A percentile compares a stretch with the other conserved stretches of the same genome.
phyloP scores from a whole-genome alignment of 2,797 vertebrate species.

The Sebastes nivosus region DNA sequence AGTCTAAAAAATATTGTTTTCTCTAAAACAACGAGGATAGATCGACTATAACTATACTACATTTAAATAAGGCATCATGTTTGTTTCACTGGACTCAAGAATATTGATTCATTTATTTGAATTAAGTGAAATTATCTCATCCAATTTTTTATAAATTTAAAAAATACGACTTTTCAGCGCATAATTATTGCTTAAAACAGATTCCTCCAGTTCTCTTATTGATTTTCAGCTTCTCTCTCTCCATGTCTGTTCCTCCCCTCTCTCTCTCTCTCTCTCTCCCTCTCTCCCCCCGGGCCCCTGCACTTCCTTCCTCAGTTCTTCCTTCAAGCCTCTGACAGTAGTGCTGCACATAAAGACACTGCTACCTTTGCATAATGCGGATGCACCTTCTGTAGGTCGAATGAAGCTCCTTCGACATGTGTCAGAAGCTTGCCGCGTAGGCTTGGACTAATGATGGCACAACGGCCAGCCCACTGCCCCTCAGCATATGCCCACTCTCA shows the following conservation, averaged over 20 bases:
- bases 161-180: not conserved
- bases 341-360: constrained; percentile 80
- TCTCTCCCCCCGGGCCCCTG: constrained; percentile 31
- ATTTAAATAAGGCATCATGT: not conserved
- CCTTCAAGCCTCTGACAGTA: constrained; percentile 81
- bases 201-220: constrained; percentile 52
- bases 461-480: constrained; percentile 85
- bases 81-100: not conserved
- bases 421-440: constrained; percentile 84
- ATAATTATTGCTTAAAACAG: constrained; percentile 42
- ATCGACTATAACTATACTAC: not conserved
- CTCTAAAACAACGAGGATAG: not conserved
- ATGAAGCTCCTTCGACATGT: constrained; percentile 84
- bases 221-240: constrained; percentile 58
- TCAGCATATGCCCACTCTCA: constrained; percentile 79
- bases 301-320: constrained; percentile 73
- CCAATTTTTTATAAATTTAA: not conserved
- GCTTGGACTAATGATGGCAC: constrained; percentile 88
- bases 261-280: constrained; percentile 4
- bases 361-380: constrained; percentile 86
- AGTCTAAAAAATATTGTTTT: not conserved
- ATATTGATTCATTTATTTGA: not conserved
- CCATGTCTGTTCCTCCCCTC: constrained; percentile 34
- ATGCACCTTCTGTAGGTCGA: constrained; percentile 83
- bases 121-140: not conserved